phyloP scores from a whole-genome alignment of 2,888 invertebrate species.

The Camponotus fellah region DNA sequence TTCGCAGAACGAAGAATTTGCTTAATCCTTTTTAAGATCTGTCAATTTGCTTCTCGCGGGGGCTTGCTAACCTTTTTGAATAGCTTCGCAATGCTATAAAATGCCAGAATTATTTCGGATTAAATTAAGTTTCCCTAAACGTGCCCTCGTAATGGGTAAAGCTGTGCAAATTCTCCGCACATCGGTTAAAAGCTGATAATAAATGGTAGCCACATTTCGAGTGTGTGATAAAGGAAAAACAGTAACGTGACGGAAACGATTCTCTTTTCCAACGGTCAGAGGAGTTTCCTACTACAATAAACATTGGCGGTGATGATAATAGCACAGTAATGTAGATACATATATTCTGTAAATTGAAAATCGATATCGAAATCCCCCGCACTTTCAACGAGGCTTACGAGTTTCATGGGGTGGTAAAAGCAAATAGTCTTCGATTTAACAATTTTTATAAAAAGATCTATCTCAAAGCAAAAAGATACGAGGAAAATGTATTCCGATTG shows the following conservation, averaged over 20 bases:
- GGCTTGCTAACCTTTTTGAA: not conserved
- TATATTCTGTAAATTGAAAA: slow-evolving; percentile 52
- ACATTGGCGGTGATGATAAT: slow-evolving; percentile 53
- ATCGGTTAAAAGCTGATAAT: slow-evolving; percentile 35
- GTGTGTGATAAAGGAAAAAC: slow-evolving; percentile 50
- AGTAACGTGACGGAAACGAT: slow-evolving; percentile 44
- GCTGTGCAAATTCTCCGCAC: slow-evolving; percentile 26
- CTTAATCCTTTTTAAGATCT: slow-evolving; percentile 33
- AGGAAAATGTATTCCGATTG: slow-evolving; percentile 45
- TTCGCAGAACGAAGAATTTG: slow-evolving; percentile 28
- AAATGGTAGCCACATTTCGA: slow-evolving; percentile 35
- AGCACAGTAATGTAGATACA: slow-evolving; percentile 43
- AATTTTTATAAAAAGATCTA: slow-evolving; percentile 48
- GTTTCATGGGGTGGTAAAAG: slow-evolving; percentile 45
- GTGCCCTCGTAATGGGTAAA: not conserved
- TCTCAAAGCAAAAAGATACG: slow-evolving; percentile 26
- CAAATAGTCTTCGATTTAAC: slow-evolving; percentile 51
- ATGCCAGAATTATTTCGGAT: slow-evolving; percentile 35
- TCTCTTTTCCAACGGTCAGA: slow-evolving; percentile 36
- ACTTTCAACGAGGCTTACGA: slow-evolving; percentile 52
- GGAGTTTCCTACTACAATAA: slow-evolving; percentile 51
- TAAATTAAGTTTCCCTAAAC: slow-evolving; percentile 38
- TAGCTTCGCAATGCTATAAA: not conserved
- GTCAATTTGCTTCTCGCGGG: slow-evolving; percentile 15
- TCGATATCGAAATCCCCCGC: slow-evolving; percentile 50